Base-by-base conservation (phyloP, 2,888 invertebrate species). In the Chymomyza fuscimana region DNA sequence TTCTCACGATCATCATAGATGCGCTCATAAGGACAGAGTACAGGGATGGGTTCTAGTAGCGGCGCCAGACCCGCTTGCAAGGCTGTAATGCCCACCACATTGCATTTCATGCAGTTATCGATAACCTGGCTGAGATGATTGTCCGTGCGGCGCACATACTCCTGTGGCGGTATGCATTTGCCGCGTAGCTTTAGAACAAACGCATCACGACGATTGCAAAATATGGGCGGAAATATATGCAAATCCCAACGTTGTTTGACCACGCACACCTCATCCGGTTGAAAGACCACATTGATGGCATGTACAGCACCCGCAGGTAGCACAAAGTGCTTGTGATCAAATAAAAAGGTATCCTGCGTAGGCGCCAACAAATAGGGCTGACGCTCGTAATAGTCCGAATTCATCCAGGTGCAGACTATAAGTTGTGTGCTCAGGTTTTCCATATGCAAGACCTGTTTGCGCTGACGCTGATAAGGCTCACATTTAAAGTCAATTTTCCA, bases 1-100 rank as follows among this genome's bases (percentile, higher is more conserved):
- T 86, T 59, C 54, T 90, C 89, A 1, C 86, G 83, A 3, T 90
- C 90, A 29, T 82, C 86, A 1, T 88, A 79, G 0, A 72, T 29
- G 1, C 89, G 84, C 40, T 85, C 77, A 64, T 87, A 89, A 0
- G 90, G 90, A 65, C 87, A 89, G 19, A 72, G 5, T 3, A 66
- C 66, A 19, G 81, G 81, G 1, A 62, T 51, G 0, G 81, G 72
- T 16, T 74, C 54, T 2, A 85, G 56, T 0, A 80, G 56, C 0
- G 85, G 77, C 4, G 67, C 80, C n/a, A 89, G 58, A 0, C 65
- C 19, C 12, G 70, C 78, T 0, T 89, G 76, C 1, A 22, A 9
- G 0, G 19, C 25, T 4, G 65, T 54, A 15, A 90, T 19, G 5
- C 67, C 73, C 0, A 58, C 29, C 29, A 76, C 63, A 59, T 73